These are phyloP conservation scores for Drosophila pseudoananassae DNA, from an alignment of 1,140 invertebrate species.

Conservation along the genomic window DNA sequence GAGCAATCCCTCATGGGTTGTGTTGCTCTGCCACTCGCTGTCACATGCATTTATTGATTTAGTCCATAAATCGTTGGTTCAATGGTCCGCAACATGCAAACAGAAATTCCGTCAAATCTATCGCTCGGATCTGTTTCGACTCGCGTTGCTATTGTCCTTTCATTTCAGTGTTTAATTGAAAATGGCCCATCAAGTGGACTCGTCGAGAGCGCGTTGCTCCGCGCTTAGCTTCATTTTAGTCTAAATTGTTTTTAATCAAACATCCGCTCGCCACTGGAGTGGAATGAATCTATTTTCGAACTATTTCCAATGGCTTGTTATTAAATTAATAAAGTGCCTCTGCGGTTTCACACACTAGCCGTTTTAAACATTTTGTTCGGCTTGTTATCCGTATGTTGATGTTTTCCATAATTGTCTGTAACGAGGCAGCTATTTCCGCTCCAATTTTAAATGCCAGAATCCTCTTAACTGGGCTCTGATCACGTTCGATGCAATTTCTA, in stretches of 20 bases:
- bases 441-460: conserved; percentile 22
- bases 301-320: not conserved
- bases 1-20: conserved; percentile 51
- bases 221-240: not conserved
- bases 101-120: conserved; percentile 37
- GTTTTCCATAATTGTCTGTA: not conserved
- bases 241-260: conserved; percentile 7
- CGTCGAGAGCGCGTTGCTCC: not conserved
- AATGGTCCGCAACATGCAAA: conserved; percentile 20
- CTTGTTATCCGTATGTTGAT: not conserved
- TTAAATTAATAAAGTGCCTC: not conserved
- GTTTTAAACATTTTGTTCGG: not conserved
- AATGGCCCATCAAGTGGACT: conserved; percentile 10
- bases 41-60: conserved; percentile 71
- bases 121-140: conserved; percentile 32
- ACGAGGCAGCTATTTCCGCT: not conserved
- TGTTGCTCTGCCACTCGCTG: conserved; percentile 36
- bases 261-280: not conserved
- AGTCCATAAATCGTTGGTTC: conserved; percentile 71
- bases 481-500: conserved; percentile 35
- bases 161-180: conserved; percentile 22
- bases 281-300: conserved; percentile 2
- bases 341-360: not conserved
- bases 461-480: conserved; percentile 17
- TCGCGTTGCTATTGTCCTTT: not conserved